phyloP scores from a whole-genome alignment of 2,113 vertebrate genomes.

The Sinocyclocheilus anophthalmus region DNA sequence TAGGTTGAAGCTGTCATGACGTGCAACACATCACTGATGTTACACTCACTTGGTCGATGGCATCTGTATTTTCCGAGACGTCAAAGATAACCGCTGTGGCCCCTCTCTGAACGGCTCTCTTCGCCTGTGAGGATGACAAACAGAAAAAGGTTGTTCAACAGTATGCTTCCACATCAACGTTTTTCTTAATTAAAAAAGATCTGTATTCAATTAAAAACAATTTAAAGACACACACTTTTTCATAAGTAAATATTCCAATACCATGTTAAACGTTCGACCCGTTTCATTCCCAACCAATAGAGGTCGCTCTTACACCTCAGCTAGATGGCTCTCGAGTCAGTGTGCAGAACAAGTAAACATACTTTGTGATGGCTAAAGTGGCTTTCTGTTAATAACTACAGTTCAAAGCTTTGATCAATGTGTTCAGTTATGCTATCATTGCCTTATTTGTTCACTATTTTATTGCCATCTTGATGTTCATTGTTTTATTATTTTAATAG shows the following conservation, averaged over 20 bases:
- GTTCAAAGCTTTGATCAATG: constrained; percentile 13
- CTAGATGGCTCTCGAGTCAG: constrained; percentile 1
- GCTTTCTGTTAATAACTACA: not conserved
- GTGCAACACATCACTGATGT: not conserved
- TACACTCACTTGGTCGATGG: constrained; percentile 91
- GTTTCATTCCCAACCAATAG: constrained; percentile 63
- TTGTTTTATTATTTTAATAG: constrained; percentile 54
- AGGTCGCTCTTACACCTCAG: constrained; percentile 62
- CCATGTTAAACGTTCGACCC: not conserved
- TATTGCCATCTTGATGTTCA: no score
- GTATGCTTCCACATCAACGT: no score
- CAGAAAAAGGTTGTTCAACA: not conserved
- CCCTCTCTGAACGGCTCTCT: constrained; percentile 93
- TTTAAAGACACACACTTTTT: no score
- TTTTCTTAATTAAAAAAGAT: no score
- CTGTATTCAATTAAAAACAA: no score
- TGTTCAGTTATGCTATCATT: not conserved
- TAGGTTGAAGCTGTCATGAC: not conserved
- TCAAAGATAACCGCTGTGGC: constrained; percentile 99
- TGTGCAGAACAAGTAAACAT: not conserved
- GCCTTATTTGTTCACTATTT: not conserved
- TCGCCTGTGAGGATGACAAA: constrained; percentile 79
- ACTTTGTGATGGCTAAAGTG: constrained; percentile 19
- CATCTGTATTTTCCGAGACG: constrained; percentile 97
- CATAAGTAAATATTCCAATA: not conserved